Evolutionary conservation across 2,113 vertebrate species (phyloP).

Genomic region (Heptranchias perlo): DNA sequence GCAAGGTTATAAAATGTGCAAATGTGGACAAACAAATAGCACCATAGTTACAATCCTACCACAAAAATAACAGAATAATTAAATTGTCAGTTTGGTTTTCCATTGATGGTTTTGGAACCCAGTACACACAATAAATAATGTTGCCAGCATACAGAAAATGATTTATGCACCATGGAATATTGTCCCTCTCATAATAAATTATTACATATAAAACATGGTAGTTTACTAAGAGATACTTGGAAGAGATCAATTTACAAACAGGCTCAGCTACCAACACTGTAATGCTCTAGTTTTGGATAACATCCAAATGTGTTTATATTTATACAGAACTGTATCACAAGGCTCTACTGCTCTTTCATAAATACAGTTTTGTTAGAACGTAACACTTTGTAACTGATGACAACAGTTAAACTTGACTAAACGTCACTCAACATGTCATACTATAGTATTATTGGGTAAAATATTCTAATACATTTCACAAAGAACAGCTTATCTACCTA

Average conservation of each 20-base stretch:
- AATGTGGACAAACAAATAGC: constrained; percentile 3
- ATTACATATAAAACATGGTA: constrained; percentile 30
- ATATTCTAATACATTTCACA: constrained; percentile 34
- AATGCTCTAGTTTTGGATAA: neutral
- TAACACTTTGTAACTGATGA: constrained; percentile 31
- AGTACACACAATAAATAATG: constrained; percentile 32
- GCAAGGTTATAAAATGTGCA: constrained; percentile 37
- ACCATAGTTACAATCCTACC: constrained; percentile 28
- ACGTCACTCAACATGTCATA: constrained; percentile 22
- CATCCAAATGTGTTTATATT: constrained; percentile 5
- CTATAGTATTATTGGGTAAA: constrained; percentile 29
- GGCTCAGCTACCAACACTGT: constrained; percentile 23
- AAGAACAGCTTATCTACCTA: constrained; percentile 29
- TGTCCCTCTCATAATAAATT: constrained; percentile 38
- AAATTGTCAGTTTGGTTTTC: constrained; percentile 27
- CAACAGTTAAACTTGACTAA: constrained; percentile 22
- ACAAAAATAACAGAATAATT: neutral
- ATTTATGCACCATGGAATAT: constrained; percentile 36
- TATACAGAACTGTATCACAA: constrained; percentile 14
- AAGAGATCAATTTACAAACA: constrained; percentile 30
- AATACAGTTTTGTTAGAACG: constrained; percentile 1
- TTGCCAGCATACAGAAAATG: constrained; percentile 35
- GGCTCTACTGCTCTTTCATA: neutral
- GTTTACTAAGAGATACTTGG: constrained; percentile 31
- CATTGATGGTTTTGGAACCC: constrained; percentile 33